phyloP scores from a whole-genome alignment of 2,888 invertebrate genomes.

The Synergus itoensis region DNA sequence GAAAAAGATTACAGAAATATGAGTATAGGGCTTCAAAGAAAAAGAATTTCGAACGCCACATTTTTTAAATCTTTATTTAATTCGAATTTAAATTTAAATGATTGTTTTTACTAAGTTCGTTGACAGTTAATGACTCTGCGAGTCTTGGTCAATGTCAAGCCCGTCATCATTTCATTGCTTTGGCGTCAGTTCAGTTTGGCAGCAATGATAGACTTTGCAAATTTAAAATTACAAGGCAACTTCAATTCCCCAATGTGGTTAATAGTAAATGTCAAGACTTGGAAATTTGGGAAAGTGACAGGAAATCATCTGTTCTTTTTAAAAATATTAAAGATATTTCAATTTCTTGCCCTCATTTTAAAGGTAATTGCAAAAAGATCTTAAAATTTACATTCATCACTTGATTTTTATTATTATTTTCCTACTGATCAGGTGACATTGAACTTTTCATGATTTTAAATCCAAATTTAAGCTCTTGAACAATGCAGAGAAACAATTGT shows the following conservation, averaged over 20 bases:
- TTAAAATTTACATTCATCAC: too few relatives aligned
- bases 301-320: not conserved
- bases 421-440: too few relatives aligned
- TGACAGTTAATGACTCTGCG: constrained; percentile 54
- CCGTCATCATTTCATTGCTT: constrained; percentile 54
- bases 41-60: not conserved
- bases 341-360: too few relatives aligned
- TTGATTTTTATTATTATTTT: too few relatives aligned
- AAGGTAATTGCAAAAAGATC: too few relatives aligned
- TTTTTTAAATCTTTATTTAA: not conserved
- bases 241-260: not conserved
- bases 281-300: not conserved
- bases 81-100: constrained; percentile 42
- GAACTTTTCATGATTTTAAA: too few relatives aligned
- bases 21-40: not conserved
- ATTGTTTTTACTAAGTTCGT: constrained; percentile 50
- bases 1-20: constrained; percentile 53
- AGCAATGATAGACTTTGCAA: constrained; percentile 46
- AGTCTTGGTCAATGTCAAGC: constrained; percentile 64
- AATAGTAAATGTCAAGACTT: not conserved
- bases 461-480: too few relatives aligned
- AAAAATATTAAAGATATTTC: not conserved
- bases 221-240: constrained; percentile 44
- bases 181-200: constrained; percentile 66
- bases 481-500: too few relatives aligned